Base-by-base conservation (phyloP, 2,888 invertebrate species). In the Phengaris arion region DNA sequence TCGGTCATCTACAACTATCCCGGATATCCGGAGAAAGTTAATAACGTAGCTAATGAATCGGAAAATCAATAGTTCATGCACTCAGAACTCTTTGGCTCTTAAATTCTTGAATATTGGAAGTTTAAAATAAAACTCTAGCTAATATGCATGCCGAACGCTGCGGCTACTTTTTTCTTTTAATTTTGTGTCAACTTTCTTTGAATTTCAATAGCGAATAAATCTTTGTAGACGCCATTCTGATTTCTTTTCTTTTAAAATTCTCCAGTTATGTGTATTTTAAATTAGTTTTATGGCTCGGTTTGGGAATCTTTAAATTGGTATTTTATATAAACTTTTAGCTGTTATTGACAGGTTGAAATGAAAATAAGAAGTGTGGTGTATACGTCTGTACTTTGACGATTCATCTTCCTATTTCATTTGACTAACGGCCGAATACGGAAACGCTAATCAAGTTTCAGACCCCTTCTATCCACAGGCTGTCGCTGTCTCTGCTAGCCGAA, bases 71-170 rank as follows among this genome's bases (percentile, higher is more conserved):
- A 69, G 69, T 69, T 69, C 69, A 48, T 69, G 69, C 69, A 15
- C 69, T 69, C 48, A 15, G 69, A 69, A 69, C 48, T 69, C 69
- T 15, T 69, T 48, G 69, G 46, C 69, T 69, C 48, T 69, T 69
- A 64, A 64, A 64, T 59, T 59, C 64, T 64, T 8, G 51, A 70
- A 70, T 70, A 70, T 70, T 51, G 70, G 48, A 51, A 70, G 70
- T 70, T 70, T 70, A 70, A 70, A 70, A 70, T 51, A 70, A 51
- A 70, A 70, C 48, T 70, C 70, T 35, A 9, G 70, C 22, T 75
- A 75, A 75, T 75, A 75, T 75, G 68, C 74, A 75, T 75, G 54
- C 74, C n/a, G 74, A 75, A 45, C 68, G 74, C 35, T 52, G 68
- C 7, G 9, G 55, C 15, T 15, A 68, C 35, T 59, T 74, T 74